Base-by-base conservation (phyloP, 2,113 vertebrate species). In the Oceanites oceanicus region DNA sequence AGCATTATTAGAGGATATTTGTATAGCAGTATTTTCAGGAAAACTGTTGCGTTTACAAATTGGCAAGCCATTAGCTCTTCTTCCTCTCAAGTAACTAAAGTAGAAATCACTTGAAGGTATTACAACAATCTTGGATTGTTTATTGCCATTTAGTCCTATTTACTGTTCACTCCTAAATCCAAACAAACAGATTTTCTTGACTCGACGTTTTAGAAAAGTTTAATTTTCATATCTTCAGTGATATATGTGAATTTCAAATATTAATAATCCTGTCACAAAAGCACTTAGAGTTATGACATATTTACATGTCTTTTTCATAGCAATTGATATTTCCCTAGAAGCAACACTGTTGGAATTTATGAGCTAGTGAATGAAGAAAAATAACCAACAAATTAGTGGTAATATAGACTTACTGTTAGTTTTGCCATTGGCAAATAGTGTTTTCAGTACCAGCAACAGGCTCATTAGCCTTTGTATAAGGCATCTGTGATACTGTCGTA, bases 11-110 rank as follows among this genome's bases (percentile, higher is more conserved):
- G 45, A 78, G 77, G 79, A 63, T 95, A 86, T 73, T 91, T 93
- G 44, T 78, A 53, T 34, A 79, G 49, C 65, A 74, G 32, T 81
- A 70, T 92, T 97, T 97, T 85, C 83, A 89, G 61, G 77, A 92
- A 81, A 66, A 83, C 29, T 49, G 38, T 50, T 78, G 13, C 78
- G 56, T 81, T 90, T 97, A 94, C 70, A 94, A 62, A 10, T 47
- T 95, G 82, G 86, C 63, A 95, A 94, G 49, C 36, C 70, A 83
- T 96, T 97, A 95, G 63, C 68, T 97, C 42, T 96, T 95, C 58
- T 90, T 81, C 56, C 70, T 88, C 76, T 97, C 80, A 90, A 96
- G 72, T 42, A 58, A 92, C 66, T 78, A 74, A 79, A 90, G 27
- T 88, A 91, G 82, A 96, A 97, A 90, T 61, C 77, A 81, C 38